phyloP scores from a whole-genome alignment of 2,888 invertebrate species.

The Torymus auratus region DNA sequence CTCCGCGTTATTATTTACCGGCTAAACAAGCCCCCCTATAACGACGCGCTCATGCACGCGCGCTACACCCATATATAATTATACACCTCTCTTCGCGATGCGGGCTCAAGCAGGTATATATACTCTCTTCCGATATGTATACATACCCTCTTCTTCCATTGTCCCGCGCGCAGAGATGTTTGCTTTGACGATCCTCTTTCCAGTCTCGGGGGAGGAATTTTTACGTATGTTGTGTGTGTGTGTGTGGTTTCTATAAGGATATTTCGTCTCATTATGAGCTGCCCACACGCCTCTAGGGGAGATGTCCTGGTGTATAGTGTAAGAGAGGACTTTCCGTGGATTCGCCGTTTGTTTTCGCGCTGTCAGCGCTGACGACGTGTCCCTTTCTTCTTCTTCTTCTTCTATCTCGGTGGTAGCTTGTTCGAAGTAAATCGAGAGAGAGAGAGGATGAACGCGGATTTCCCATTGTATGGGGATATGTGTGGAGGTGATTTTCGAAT shows the following conservation, averaged over 20 bases:
- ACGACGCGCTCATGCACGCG: conserved; percentile 20
- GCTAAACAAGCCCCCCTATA: conserved; percentile 49
- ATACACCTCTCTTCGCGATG: conserved; percentile 5
- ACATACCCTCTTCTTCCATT: conserved; percentile 30
- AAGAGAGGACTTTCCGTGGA: too few species aligned
- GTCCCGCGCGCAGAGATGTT: conserved; percentile 15
- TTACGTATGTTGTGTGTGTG: too few species aligned
- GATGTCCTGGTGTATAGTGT: too few species aligned
- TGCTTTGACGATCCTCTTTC: not conserved
- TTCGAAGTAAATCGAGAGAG: too few species aligned
- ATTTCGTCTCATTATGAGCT: conserved; percentile 56
- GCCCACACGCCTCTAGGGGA: conserved; percentile 39
- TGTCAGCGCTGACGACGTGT: too few species aligned
- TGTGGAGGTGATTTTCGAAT: too few species aligned
- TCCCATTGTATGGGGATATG: too few species aligned
- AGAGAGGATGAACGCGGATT: too few species aligned
- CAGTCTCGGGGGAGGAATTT: conserved; percentile 11
- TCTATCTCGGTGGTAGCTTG: too few species aligned
- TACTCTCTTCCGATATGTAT: conserved; percentile 11
- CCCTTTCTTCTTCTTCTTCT: too few species aligned
- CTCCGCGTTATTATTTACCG: conserved; percentile 37
- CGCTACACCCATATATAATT: conserved; percentile 45
- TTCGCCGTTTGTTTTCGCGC: too few species aligned
- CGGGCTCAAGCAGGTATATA: not conserved
- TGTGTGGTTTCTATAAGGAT: conserved; percentile 42